A percentile compares a stretch with the other conserved stretches of the same genome.
Evolutionary conservation across 2,113 vertebrate genomes (phyloP).

Genomic region (Misgurnus anguillicaudatus): DNA sequence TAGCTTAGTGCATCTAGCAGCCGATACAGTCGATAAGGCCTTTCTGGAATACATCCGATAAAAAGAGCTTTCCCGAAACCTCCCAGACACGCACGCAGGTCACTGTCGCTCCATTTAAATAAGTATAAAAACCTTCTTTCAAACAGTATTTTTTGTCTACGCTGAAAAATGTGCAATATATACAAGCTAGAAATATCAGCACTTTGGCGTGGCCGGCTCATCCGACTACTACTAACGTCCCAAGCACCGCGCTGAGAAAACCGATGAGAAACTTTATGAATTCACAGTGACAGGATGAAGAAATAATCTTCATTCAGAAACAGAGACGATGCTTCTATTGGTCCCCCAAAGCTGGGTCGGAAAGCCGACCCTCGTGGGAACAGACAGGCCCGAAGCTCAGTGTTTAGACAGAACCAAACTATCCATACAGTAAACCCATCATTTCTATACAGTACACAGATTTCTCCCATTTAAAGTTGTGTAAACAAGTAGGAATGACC

Average conservation of each 20-base stretch:
- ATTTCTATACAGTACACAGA: slow-evolving; percentile 20
- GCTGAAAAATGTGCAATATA: slow-evolving; percentile 57
- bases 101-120: slow-evolving; percentile 50
- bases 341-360: slow-evolving; percentile 39
- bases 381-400: background rate
- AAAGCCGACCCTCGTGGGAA: slow-evolving; percentile 21
- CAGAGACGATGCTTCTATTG: slow-evolving; percentile 42
- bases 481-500: slow-evolving; percentile 41
- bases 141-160: slow-evolving; percentile 37
- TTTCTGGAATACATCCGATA: slow-evolving; percentile 18
- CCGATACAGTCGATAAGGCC: slow-evolving; percentile 48
- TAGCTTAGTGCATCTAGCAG: slow-evolving; percentile 23
- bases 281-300: slow-evolving; percentile 44
- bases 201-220: slow-evolving; percentile 55
- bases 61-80: slow-evolving; percentile 11
- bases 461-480: slow-evolving; percentile 17
- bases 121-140: slow-evolving; percentile 50
- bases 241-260: slow-evolving; percentile 48
- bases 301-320: slow-evolving; percentile 15
- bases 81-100: slow-evolving; percentile 21
- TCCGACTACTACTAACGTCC: slow-evolving; percentile 22
- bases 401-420: slow-evolving; percentile 9
- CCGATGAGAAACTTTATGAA: background rate
- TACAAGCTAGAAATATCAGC: slow-evolving; percentile 62
- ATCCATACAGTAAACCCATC: slow-evolving; percentile 27